These are phyloP conservation scores for Amitus sp. DNA, from an alignment of 2,888 invertebrate species.

Conservation along the genomic window DNA sequence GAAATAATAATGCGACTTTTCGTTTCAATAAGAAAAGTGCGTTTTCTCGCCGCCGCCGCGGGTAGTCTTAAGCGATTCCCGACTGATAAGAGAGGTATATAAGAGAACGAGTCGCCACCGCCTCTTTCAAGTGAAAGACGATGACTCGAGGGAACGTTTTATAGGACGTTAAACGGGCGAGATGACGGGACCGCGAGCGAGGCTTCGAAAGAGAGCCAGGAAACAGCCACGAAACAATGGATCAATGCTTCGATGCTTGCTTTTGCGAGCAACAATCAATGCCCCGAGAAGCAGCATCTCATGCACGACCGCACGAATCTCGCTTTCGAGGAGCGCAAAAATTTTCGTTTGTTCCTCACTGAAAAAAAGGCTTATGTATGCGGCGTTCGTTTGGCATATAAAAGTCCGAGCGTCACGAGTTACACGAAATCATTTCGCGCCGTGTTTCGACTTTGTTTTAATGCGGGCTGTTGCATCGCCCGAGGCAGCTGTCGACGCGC, in stretches of 20 bases:
- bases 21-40: no score
- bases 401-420: no score
- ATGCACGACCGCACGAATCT: no score
- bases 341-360: no score
- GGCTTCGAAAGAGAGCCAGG: no score
- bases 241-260: constrained; percentile 52
- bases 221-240: constrained; percentile 63
- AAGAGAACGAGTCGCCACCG: constrained; percentile 39
- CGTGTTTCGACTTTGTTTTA: background rate
- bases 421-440: background rate
- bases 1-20: no score
- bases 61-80: constrained; percentile 33
- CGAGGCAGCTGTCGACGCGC: background rate
- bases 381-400: no score
- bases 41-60: constrained; percentile 35
- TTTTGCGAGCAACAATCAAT: constrained; percentile 49
- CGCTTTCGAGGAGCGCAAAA: no score
- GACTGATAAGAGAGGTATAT: constrained; percentile 39
- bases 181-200: constrained; percentile 56
- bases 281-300: no score
- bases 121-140: constrained; percentile 41
- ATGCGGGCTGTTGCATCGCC: background rate
- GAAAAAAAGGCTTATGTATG: no score
- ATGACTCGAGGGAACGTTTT: constrained; percentile 45
- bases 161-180: constrained; percentile 39